Conservation (phyloP, 2,113 vertebrate genomes). For the Rhadina sibilatrix region DNA sequence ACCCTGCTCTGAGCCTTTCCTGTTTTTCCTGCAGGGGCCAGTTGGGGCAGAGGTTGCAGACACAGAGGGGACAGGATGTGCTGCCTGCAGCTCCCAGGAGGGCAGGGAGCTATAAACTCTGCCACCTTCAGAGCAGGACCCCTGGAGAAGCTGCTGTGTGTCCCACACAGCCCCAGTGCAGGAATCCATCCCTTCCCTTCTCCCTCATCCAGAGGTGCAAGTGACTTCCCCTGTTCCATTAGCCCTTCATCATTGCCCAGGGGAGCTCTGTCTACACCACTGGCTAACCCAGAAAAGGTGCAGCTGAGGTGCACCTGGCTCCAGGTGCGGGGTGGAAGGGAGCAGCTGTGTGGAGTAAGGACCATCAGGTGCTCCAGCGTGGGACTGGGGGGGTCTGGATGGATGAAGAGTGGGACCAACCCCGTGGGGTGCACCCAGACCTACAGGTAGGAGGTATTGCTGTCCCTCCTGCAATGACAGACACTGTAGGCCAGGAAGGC, state of each 20-base stretch:
- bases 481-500: background rate
- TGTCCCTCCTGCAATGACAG: background rate
- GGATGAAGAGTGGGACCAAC: background rate
- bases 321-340: background rate
- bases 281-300: background rate
- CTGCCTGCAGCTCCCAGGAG: background rate
- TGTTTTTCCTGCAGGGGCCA: background rate
- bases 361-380: background rate
- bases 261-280: background rate
- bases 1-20: background rate
- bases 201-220: background rate
- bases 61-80: background rate
- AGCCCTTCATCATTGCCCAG: background rate
- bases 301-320: background rate
- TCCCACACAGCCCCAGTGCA: background rate
- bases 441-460: background rate
- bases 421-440: background rate
- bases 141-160: background rate
- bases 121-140: background rate
- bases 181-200: background rate
- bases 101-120: background rate
- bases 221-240: background rate
- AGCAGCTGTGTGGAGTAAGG: background rate
- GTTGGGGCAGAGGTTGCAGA: background rate
- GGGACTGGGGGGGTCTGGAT: no score